A percentile compares a stretch with the other conserved stretches of the same genome.
Evolutionary conservation across 1,140 invertebrate genomes (phyloP).

Genomic region (Brachionus calyciflorus): DNA sequence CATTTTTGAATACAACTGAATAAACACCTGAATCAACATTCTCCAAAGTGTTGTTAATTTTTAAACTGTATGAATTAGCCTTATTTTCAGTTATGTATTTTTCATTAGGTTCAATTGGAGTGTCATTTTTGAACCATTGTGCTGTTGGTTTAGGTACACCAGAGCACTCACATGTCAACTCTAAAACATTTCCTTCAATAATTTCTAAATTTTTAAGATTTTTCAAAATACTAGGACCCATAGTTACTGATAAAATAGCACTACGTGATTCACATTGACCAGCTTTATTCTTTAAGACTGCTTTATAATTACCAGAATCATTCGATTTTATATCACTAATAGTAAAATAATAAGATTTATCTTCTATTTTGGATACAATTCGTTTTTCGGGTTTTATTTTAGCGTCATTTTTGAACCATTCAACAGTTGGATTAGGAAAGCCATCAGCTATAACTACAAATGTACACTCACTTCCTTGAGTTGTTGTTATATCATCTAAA

Average conservation of each 20-base stretch:
- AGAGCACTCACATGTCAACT: conserved; percentile 64
- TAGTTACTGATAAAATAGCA: background rate
- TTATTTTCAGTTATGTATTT: conserved; percentile 51
- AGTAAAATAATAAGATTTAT: conserved; percentile 27
- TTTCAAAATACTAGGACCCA: conserved; percentile 38
- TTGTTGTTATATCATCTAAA: background rate
- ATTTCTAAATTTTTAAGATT: conserved; percentile 36
- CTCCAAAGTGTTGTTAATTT: conserved; percentile 8
- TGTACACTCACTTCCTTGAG: conserved; percentile 41
- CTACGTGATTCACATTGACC: conserved; percentile 12
- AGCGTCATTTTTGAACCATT: conserved; percentile 41
- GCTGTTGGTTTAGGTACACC: conserved; percentile 87
- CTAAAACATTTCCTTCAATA: background rate
- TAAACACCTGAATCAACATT: conserved; percentile 8
- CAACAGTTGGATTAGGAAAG: conserved; percentile 45
- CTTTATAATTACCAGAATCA: conserved; percentile 32
- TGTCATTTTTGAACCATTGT: conserved; percentile 78
- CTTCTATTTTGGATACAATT: background rate
- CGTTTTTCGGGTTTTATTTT: conserved; percentile 32
- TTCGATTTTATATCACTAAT: conserved; percentile 5
- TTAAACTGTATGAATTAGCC: conserved; percentile 50
- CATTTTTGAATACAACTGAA: conserved; percentile 36
- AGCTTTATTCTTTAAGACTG: conserved; percentile 42
- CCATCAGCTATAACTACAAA: conserved; percentile 48
- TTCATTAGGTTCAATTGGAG: conserved; percentile 59